Base-by-base conservation (phyloP, 2,888 invertebrate genomes). In the Pinctada fucata region DNA sequence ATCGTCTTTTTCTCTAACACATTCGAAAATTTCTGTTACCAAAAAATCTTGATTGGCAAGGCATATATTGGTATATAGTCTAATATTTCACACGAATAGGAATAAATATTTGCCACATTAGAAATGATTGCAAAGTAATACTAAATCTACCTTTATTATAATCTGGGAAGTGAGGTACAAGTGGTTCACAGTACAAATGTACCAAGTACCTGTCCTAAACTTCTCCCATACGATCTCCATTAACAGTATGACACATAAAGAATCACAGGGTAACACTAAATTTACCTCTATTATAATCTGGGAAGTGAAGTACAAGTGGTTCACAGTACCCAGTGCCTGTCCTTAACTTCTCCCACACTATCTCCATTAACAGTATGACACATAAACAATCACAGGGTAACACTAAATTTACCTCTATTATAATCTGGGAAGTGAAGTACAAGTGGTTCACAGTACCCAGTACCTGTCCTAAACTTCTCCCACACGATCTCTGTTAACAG, bases 161-260 rank as follows among this genome's bases (percentile, higher is more conserved):
- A 90, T 97, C 97, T 0, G 96, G 95, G 90, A 97, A 96, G 91
- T 95, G 94, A 31, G 97, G 88, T 83, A 94, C 94, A 63, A 96
- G 94, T 0, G 97, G 96, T 83, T 96, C 96, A 8, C 94, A 92
- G 13, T 95, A n/a, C n/a, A n/a, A n/a, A n/a, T n/a, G n/a, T n/a
- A 93, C 2, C 96, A 96, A 80, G 95, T 95, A 91, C 95, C 95
- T 71, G 94, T 94, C 86, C 95, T 94, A 90, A 95, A 97, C 90
- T 97, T 97, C 87, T 97, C 96, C 92, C 96, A 96, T 5, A 95
- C 94, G 77, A 97, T 94, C 91, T 96, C 95, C 0, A 96, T 96
- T 52, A 97, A 92, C 67, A 97, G 94, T 79, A 97, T 93, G 1
- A 96, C 95, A 85, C 96, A 96, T 63, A 97, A 5, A 52, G n/a